A percentile compares a stretch with the other conserved stretches of the same genome.
phyloP scores from a whole-genome alignment of 2,888 invertebrate species.

The Lymantria dispar region DNA sequence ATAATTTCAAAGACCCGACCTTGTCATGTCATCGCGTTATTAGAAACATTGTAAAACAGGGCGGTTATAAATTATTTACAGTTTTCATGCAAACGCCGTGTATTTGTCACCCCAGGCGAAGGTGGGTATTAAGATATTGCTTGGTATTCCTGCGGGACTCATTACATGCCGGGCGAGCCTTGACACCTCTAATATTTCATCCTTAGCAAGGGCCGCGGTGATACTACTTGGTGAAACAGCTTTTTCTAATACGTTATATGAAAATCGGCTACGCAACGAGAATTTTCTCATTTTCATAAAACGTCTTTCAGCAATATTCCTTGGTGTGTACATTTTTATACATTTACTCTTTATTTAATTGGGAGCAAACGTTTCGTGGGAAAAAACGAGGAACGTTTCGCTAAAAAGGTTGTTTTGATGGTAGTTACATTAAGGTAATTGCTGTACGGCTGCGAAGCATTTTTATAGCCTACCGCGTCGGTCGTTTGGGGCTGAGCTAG shows the following conservation, averaged over 20 bases:
- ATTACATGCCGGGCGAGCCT: conserved; percentile 64
- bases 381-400: conserved; percentile 59
- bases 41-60: conserved; percentile 60
- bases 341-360: conserved; percentile 69
- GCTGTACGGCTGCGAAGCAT: conserved; percentile 72
- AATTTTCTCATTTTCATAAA: conserved; percentile 60
- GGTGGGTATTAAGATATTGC: conserved; percentile 80
- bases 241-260: conserved; percentile 45
- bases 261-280: conserved; percentile 27
- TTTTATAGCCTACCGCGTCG: conserved; percentile 70
- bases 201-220: conserved; percentile 49
- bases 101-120: conserved; percentile 74
- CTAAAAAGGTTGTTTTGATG: conserved; percentile 74
- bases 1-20: conserved; percentile 49
- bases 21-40: conserved; percentile 60
- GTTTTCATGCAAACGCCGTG: conserved; percentile 68
- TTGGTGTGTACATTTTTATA: conserved; percentile 32
- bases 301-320: conserved; percentile 40
- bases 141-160: conserved; percentile 76
- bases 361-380: conserved; percentile 59
- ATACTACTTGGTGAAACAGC: conserved; percentile 43
- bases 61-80: conserved; percentile 78
- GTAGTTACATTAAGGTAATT: conserved; percentile 79
- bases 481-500: conserved; percentile 66
- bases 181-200: conserved; percentile 74